Conservation (phyloP, 2,113 vertebrate genomes). For the Melanocharis versteri region DNA sequence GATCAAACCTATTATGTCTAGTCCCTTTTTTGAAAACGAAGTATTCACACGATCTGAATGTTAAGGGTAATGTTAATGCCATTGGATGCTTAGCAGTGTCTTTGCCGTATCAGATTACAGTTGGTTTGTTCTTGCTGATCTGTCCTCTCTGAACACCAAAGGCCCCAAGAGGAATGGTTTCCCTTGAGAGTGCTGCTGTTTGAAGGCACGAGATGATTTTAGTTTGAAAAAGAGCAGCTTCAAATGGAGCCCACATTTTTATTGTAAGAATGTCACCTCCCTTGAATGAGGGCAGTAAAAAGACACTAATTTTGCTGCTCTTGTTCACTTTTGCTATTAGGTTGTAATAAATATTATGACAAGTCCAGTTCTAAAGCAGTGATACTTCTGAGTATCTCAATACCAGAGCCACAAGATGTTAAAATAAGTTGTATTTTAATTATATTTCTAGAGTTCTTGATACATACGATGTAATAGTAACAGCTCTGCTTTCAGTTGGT, state of each 20-base stretch:
- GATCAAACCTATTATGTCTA: neutral
- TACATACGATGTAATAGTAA: neutral
- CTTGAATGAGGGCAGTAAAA: neutral
- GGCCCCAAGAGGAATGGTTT: neutral
- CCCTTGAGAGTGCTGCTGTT: neutral
- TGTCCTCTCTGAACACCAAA: neutral
- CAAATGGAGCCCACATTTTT: neutral
- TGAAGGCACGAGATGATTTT: neutral
- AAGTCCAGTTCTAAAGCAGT: neutral
- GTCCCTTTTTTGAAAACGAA: neutral
- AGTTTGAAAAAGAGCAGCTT: neutral
- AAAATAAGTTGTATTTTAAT: neutral
- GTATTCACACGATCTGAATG: rapidly evolving
- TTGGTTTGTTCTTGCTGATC: neutral
- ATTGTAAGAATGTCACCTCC: neutral
- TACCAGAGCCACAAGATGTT: neutral
- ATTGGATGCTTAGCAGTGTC: neutral
- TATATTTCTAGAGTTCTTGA: neutral
- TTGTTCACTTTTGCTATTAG: neutral
- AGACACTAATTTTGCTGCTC: neutral
- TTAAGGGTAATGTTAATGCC: neutral
- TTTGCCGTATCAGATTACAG: neutral
- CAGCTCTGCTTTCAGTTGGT: neutral
- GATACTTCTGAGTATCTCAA: neutral
- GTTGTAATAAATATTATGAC: rapidly evolving